phyloP scores from a whole-genome alignment of 2,888 invertebrate genomes.

The Acleris holmiana region DNA sequence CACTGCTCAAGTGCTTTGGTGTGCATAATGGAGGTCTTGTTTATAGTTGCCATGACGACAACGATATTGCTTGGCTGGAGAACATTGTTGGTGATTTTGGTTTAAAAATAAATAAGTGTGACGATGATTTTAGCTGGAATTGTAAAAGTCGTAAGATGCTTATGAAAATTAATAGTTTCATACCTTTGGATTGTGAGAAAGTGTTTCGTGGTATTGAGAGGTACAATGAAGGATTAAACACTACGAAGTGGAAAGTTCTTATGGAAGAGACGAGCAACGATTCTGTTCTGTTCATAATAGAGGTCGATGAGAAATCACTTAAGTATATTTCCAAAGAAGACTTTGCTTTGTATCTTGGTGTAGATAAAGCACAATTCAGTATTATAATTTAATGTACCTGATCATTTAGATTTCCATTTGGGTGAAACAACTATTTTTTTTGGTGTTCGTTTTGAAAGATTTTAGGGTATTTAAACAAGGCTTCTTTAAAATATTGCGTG shows the following conservation, averaged over 20 bases:
- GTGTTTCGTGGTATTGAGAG: constrained; percentile 53
- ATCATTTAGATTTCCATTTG: background rate
- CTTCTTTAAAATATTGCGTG: too few relatives aligned
- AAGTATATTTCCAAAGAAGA: constrained; percentile 50
- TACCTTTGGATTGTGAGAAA: constrained; percentile 44
- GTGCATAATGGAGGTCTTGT: constrained; percentile 54
- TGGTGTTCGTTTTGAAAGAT: too few relatives aligned
- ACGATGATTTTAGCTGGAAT: constrained; percentile 2
- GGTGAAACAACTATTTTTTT: too few relatives aligned
- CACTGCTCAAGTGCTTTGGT: constrained; percentile 61
- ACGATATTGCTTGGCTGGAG: constrained; percentile 48
- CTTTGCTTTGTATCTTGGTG: constrained; percentile 56
- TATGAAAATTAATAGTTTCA: constrained; percentile 49
- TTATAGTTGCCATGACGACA: constrained; percentile 58
- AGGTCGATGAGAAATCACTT: constrained; percentile 53
- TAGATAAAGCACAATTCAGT: constrained; percentile 57
- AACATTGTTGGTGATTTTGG: constrained; percentile 39
- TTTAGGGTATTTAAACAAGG: too few relatives aligned
- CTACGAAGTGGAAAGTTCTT: constrained; percentile 52
- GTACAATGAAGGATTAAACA: constrained; percentile 54
- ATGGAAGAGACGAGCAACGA: constrained; percentile 39
- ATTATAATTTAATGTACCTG: constrained; percentile 39
- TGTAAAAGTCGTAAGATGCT: constrained; percentile 45
- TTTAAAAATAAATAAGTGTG: constrained; percentile 39
- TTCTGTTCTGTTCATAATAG: constrained; percentile 44